phyloP scores from a whole-genome alignment of 2,797 vertebrate genomes.

The Crocidura indochinensis region DNA sequence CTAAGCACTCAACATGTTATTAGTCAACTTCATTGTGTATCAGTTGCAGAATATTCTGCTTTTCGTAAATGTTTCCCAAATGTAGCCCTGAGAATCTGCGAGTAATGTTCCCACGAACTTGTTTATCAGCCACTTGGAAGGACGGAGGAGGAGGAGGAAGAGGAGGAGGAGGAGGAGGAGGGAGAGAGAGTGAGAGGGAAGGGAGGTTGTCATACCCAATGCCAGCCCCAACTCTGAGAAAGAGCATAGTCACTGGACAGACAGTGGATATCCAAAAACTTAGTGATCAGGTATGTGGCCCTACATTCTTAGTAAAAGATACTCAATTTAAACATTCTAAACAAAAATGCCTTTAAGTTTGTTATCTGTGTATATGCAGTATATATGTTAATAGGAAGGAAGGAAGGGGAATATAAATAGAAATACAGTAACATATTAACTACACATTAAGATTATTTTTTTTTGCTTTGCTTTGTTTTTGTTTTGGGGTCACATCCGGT shows the following conservation, averaged over 20 bases:
- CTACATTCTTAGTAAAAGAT: not conserved
- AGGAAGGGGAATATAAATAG: not conserved
- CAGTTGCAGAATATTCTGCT: not conserved
- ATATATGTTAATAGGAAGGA: not conserved
- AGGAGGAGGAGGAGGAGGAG: not conserved
- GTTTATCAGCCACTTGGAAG: not conserved
- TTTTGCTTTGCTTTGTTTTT: too few relatives aligned
- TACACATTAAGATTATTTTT: not conserved
- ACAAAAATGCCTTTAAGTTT: not conserved
- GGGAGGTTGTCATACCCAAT: rapidly evolving
- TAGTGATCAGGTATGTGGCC: too few relatives aligned
- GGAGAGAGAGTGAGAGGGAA: not conserved
- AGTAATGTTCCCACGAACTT: not conserved
- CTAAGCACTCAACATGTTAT: not conserved
- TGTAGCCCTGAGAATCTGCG: not conserved
- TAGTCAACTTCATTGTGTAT: not conserved
- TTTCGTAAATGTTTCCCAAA: not conserved
- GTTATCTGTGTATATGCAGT: not conserved
- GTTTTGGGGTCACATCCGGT: too few relatives aligned
- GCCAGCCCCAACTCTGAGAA: rapidly evolving
- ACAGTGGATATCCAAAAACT: not conserved
- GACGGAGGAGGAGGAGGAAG: not conserved
- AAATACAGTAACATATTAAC: not conserved
- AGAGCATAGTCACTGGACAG: not conserved
- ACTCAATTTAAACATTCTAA: slow-evolving; percentile 1